Base-by-base conservation (phyloP, 2,113 vertebrate genomes). In the Lagenorhynchus albirostris region DNA sequence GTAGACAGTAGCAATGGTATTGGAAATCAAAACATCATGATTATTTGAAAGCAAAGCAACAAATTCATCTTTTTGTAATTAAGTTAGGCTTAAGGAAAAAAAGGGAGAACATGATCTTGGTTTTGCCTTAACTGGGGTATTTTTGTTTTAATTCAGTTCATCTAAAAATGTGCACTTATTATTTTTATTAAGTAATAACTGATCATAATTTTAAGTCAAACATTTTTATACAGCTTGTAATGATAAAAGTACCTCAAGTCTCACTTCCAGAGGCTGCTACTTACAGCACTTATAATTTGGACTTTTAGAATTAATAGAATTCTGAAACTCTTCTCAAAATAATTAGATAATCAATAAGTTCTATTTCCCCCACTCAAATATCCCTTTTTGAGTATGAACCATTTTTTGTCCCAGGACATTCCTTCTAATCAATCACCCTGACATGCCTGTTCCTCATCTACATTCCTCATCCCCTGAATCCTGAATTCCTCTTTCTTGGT, bases 271-370 rank as follows among this genome's bases (percentile, higher is more conserved):
- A 76, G 31, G 14, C 13, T 80, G 2, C 36, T 88, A 41, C 31
- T 82, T 87, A 41, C 18, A 93, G 65, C 6, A 77, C 13, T 82
- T 82, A 90, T 44, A 62, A 83, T 83, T 96, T 67, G 10, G 7
- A 87, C 79, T 85, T 94, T 67, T 70, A 88, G 70, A 94, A 86
- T 88, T 84, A 67, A 65, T 70, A 50, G 74, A 88, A 95, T 91
- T 90, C 58, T 84, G 31, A 91, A 95, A 47, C 20, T 77, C 18
- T 92, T 87, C 53, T 85, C 47, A 94, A 82, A 89, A 73, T 83
- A 80, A 38, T 87, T 53, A 96, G 23, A 6, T 77, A 31, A 82
- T 76, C 17, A 44, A 8, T 58, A 41, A 74, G 21, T 63, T 95
- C 23, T 55, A 1, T 73, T 26, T 29, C 26, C 5, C 20, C 18